Evolutionary conservation across 2,888 invertebrate genomes (phyloP).

Genomic region (Cremastinae sp.): DNA sequence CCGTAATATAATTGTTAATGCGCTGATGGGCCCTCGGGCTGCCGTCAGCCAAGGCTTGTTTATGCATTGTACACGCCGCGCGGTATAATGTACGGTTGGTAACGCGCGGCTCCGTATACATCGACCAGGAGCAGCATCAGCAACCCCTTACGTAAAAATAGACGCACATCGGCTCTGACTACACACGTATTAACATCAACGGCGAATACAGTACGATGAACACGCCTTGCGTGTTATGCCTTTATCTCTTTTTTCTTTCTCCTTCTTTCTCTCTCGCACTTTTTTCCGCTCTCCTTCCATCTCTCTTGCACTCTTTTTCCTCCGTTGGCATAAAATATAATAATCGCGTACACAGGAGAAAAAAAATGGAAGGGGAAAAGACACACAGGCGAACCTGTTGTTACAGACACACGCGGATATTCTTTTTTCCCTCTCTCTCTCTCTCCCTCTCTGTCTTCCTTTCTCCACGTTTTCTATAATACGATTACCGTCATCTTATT

Average conservation of each 20-base stretch:
- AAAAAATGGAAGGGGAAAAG: constrained; percentile 44
- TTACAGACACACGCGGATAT: constrained; percentile 34
- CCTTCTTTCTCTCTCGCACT: constrained; percentile 78
- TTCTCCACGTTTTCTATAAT: constrained; percentile 40
- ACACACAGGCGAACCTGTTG: constrained; percentile 42
- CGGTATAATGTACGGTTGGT: constrained; percentile 66
- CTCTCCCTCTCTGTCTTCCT: too few relatives aligned
- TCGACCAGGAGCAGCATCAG: constrained; percentile 51
- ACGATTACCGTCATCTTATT: constrained; percentile 58
- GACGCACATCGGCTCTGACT: constrained; percentile 67
- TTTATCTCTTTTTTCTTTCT: constrained; percentile 80
- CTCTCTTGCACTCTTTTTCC: constrained; percentile 61
- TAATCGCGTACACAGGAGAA: constrained; percentile 56
- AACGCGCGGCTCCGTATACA: constrained; percentile 64
- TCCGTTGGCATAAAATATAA: constrained; percentile 59
- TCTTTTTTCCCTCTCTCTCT: constrained; percentile 27
- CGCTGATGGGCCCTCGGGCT: constrained; percentile 76
- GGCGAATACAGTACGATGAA: constrained; percentile 76
- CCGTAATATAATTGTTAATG: constrained; percentile 79
- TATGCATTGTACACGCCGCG: constrained; percentile 71
- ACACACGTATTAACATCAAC: constrained; percentile 67
- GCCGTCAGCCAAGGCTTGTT: constrained; percentile 65
- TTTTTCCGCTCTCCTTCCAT: too few relatives aligned
- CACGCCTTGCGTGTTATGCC: constrained; percentile 82
- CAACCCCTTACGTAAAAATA: constrained; percentile 75